Evolutionary conservation across 2,797 vertebrate species (phyloP), one percentile per base, ranked within the genome.

Genomic region (Pipistrellus pipistrellus): DNA sequence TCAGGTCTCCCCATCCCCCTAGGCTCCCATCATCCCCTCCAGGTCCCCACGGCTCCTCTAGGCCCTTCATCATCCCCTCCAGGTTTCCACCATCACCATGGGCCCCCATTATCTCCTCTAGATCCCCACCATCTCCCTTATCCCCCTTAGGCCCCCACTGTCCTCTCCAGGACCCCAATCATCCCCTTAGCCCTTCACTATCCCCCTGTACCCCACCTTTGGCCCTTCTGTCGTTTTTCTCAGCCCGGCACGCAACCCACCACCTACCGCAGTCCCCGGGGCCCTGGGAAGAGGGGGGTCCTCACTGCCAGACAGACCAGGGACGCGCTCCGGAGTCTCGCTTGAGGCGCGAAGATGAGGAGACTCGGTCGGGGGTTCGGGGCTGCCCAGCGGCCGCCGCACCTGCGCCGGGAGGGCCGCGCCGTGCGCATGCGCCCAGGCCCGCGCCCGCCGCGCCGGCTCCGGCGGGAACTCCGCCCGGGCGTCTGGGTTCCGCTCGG

Each of bases 361-460:
- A 38, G 44, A 25, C 51, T 3, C 25, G 7, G 27, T 3, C 4
- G 8, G 8, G 8, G 0, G 10, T 0, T 15, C 53, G 0, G 1
- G 3, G 4, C 3, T 30, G 3, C 14, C 13, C 35, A 0, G 9
- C 15, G 4, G 12, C 4, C 27, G 13, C 21, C 4, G 14, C 7
- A 38, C 64, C 85, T 18, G 46, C 35, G 51, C 44, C 46, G 21
- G 38, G 66, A n/a, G 46, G 57, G 55, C 41, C 1, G n/a, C 8
- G 32, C 15, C 41, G 17, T 0, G 77, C 59, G 82, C 93, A 14
- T 77, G 88, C 78, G 88, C 55, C 3, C 38, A 38, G 2, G 12
- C 4, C 4, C 4, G 48, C 12, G 55, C 10, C 23, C 0, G 17
- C 1, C 0, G 23, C 48, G 4, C 23, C 6, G 30, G 17, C 12